These are phyloP conservation scores for Coreoperca whiteheadi DNA, from an alignment of 2,113 vertebrate genomes.

Conservation along the genomic window DNA sequence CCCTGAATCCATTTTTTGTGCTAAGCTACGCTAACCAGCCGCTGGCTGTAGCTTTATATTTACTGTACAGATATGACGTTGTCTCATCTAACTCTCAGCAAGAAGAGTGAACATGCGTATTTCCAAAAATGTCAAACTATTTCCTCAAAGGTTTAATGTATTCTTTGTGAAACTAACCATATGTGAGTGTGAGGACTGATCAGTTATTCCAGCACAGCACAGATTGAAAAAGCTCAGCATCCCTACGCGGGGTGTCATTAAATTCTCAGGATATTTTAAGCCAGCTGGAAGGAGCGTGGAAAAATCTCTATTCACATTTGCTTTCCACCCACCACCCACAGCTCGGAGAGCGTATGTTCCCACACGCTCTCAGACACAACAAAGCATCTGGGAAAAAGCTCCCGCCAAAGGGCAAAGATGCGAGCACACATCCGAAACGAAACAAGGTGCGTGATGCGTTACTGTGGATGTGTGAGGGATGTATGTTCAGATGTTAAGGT, in stretches of 20 bases:
- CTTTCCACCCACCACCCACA: conserved; percentile 78
- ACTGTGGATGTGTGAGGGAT: conserved; percentile 37
- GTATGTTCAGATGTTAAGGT: conserved; percentile 36
- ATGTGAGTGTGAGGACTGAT: conserved; percentile 19
- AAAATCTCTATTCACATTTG: conserved; percentile 69
- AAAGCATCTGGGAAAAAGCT: conserved; percentile 74
- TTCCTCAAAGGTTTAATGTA: not conserved
- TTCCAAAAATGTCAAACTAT: not conserved
- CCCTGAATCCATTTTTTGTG: not conserved
- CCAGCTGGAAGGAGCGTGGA: conserved; percentile 67
- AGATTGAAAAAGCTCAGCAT: conserved; percentile 45
- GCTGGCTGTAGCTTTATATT: not conserved
- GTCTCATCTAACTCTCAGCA: not conserved
- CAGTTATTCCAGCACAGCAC: conserved; percentile 12
- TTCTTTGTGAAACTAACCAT: conserved; percentile 18
- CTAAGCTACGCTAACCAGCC: not conserved
- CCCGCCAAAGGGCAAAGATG: conserved; percentile 69
- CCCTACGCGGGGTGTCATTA: conserved; percentile 48
- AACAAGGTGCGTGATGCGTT: conserved; percentile 44
- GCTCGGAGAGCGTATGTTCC: conserved; percentile 73
- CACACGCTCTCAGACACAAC: conserved; percentile 79
- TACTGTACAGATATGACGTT: not conserved
- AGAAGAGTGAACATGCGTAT: not conserved
- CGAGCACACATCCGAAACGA: conserved; percentile 48
- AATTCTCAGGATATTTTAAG: conserved; percentile 69